These are phyloP conservation scores for Crocodylus rhombifer DNA, from an alignment of 2,797 vertebrate species.

Conservation along the genomic window DNA sequence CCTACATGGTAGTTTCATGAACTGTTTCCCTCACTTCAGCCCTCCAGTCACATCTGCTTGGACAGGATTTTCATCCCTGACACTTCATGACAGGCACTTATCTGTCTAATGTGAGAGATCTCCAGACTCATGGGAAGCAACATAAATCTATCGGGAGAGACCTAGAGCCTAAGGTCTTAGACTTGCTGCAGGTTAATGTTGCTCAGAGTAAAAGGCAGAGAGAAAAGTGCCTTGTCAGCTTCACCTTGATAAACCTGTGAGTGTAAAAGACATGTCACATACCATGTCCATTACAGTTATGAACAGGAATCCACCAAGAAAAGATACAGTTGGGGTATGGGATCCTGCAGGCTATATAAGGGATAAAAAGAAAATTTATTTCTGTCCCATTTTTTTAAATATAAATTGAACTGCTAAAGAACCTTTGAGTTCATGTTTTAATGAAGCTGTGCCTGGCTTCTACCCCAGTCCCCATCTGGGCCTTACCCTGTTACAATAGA, in stretches of 20 bases:
- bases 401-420: background rate
- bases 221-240: conserved; percentile 34
- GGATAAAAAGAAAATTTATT: background rate
- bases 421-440: background rate
- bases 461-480: background rate
- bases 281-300: conserved; percentile 36
- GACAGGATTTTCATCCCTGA: conserved; percentile 31
- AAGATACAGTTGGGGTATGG: background rate
- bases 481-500: background rate
- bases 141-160: conserved; percentile 28
- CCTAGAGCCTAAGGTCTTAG: background rate
- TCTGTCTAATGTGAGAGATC: conserved; percentile 27
- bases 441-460: background rate
- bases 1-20: background rate
- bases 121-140: background rate
- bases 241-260: conserved; percentile 58
- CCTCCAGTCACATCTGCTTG: background rate
- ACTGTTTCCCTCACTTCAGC: background rate
- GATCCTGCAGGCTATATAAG: background rate
- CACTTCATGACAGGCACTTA: conserved; percentile 6
- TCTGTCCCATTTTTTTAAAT: background rate
- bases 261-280: conserved; percentile 66
- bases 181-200: background rate
- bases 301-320: background rate
- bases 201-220: conserved; percentile 29